phyloP scores from a whole-genome alignment of 1,140 invertebrate genomes.

The Saccostrea glomerata region DNA sequence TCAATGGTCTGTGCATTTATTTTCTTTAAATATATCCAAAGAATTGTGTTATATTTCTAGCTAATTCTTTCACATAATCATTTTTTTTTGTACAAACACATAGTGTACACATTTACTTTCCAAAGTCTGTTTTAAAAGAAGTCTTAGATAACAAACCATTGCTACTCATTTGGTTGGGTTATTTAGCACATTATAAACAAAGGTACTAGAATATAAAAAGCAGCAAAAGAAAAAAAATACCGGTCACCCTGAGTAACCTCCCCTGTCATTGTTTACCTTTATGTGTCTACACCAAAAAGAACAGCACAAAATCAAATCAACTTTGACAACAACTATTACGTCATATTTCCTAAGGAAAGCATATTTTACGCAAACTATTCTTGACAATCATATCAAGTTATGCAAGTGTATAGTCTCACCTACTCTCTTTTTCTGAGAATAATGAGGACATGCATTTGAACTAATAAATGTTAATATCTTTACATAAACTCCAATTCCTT shows the following conservation, averaged over 20 bases:
- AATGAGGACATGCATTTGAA: background rate
- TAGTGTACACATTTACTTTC: too few species aligned
- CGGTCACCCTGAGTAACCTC: slow-evolving; percentile 16
- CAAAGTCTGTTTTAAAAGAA: too few species aligned
- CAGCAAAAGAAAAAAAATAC: slow-evolving; percentile 20
- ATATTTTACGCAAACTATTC: background rate
- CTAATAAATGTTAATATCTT: background rate
- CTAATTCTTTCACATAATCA: too few species aligned
- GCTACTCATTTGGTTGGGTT: background rate
- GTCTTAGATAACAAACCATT: background rate
- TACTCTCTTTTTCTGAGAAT: background rate
- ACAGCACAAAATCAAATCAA: slow-evolving; percentile 11
- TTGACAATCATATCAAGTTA: background rate
- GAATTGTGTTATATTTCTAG: too few species aligned
- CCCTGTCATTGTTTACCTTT: background rate
- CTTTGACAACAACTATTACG: background rate
- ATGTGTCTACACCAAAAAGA: slow-evolving; percentile 30
- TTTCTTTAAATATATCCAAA: too few species aligned
- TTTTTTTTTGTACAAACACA: too few species aligned
- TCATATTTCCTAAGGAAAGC: background rate
- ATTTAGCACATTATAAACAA: background rate
- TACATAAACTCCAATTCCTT: background rate
- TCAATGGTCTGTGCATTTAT: background rate
- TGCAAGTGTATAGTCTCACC: background rate
- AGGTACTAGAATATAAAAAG: slow-evolving; percentile 16